Base-by-base conservation (phyloP, 1,140 invertebrate species). In the Babylonia areolata region DNA sequence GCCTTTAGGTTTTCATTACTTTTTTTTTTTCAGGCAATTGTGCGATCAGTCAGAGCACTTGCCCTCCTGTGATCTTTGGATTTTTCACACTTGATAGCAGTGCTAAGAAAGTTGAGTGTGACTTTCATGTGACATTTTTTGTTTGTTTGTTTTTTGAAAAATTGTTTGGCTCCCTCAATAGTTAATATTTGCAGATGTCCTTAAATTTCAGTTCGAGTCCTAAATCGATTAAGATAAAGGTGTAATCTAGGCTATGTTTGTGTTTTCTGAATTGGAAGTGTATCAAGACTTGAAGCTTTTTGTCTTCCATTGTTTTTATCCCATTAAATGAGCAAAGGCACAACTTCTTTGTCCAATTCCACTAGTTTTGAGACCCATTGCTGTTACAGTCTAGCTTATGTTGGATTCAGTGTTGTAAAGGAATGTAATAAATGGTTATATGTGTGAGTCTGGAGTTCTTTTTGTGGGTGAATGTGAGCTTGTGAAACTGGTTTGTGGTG, bases 381-480 rank as follows among this genome's bases (percentile, higher is more conserved):
- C 33, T 28, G 37, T 77, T 77, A 28, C 35, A 39, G 37, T 17
- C 17, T 77, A 77, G 75, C 37, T 77, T 77, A 31, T 77, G 75
- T 77, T 77, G 33, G 20, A 40, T 77, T 77, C 35, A 77, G 75
- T 77, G 75, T 77, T 37, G 75, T 77, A 40, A 17, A 77, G 71
- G 35, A 73, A 77, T 77, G 37, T 77, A 77, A 77, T 77, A 77
- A 77, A 77, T 77, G 75, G 75, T 28, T 77, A 77, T 40, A 37
- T 77, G 75, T 77, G 58, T 5, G 20, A 51, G n/a, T 51, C 46
- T 51, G 6, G 46, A 20, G 9, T 51, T 71, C 9, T 71, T 9
- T 46, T 31, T 79, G 77, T 42, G 77, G 12, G 40, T 79, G 17
- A 51, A 51, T n/a, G n/a, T n/a, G n/a, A n/a, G n/a, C n/a, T n/a